Percentiles rank a stretch among this genome's conserved stretches.
Evolutionary conservation across 2,113 vertebrate genomes (phyloP).

Genomic region (Sinosuthora webbiana): DNA sequence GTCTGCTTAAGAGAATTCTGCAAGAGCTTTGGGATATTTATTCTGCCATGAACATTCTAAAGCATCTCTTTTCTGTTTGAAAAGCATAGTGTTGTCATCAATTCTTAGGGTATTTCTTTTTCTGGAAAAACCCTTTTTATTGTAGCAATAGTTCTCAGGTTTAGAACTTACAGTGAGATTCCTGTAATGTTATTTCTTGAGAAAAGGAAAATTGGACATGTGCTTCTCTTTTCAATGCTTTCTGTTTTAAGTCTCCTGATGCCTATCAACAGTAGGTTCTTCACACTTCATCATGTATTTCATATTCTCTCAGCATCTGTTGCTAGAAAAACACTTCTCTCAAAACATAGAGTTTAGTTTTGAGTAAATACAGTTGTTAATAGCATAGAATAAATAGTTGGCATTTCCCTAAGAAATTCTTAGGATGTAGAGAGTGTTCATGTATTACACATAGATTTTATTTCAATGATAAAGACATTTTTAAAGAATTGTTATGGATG

Average conservation of each 20-base stretch:
- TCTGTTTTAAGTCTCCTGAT: background rate
- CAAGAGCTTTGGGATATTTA: background rate
- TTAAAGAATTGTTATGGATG: background rate
- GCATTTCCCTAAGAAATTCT: background rate
- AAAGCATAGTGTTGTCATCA: background rate
- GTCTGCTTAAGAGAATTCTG: background rate
- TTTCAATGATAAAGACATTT: background rate
- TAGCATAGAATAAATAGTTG: background rate
- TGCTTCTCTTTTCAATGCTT: background rate
- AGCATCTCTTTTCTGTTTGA: background rate
- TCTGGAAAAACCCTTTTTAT: background rate
- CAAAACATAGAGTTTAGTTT: background rate
- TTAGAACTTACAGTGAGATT: background rate
- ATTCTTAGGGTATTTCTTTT: background rate
- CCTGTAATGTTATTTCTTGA: background rate
- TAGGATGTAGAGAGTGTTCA: background rate
- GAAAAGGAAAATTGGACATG: background rate
- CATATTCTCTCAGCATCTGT: background rate
- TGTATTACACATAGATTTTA: background rate
- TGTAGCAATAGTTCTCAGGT: background rate
- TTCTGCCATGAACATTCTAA: background rate
- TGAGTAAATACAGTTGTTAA: background rate
- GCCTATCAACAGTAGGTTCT: background rate
- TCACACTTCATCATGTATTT: background rate
- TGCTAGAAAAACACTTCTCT: background rate